Conservation (phyloP, 2,797 vertebrate genomes). For the Pogoniulus pusillus region DNA sequence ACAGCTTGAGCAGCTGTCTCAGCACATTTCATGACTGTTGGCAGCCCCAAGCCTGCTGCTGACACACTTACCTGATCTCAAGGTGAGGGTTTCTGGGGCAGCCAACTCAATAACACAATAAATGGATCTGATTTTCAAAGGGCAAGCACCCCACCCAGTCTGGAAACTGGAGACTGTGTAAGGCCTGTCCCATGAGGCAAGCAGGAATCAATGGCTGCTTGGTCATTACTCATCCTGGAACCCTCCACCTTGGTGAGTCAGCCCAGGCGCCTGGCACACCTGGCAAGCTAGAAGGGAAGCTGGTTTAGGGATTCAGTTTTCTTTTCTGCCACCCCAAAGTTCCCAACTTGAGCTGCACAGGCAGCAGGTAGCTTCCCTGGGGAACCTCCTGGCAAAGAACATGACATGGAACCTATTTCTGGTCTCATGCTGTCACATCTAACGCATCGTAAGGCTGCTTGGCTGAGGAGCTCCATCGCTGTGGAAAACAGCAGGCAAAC, state of each 20-base stretch:
- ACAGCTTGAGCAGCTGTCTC: background rate
- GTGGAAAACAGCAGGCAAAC: background rate
- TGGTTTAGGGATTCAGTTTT: background rate
- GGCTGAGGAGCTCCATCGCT: background rate
- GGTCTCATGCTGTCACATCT: background rate
- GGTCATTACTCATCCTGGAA: slow-evolving; percentile 41
- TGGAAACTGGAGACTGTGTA: slow-evolving; percentile 31
- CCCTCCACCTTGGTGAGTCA: slow-evolving; percentile 14
- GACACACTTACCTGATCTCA: slow-evolving; percentile 16
- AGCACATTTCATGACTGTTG: background rate
- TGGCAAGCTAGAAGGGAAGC: slow-evolving; percentile 1
- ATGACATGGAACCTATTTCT: background rate
- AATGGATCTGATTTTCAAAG: slow-evolving; percentile 39
- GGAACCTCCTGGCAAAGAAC: background rate
- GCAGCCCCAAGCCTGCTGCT: background rate
- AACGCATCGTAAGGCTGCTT: background rate
- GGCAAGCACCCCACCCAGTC: slow-evolving; percentile 32
- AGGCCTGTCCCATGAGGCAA: slow-evolving; percentile 8
- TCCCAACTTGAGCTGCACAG: background rate
- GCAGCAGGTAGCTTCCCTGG: background rate
- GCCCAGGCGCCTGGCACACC: background rate
- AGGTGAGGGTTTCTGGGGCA: background rate
- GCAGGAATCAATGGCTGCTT: slow-evolving; percentile 42
- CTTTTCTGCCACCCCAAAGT: background rate
- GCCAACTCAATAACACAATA: background rate